phyloP scores from a whole-genome alignment of 2,888 invertebrate species.

The Pseudococcus jackbeardsleyi region DNA sequence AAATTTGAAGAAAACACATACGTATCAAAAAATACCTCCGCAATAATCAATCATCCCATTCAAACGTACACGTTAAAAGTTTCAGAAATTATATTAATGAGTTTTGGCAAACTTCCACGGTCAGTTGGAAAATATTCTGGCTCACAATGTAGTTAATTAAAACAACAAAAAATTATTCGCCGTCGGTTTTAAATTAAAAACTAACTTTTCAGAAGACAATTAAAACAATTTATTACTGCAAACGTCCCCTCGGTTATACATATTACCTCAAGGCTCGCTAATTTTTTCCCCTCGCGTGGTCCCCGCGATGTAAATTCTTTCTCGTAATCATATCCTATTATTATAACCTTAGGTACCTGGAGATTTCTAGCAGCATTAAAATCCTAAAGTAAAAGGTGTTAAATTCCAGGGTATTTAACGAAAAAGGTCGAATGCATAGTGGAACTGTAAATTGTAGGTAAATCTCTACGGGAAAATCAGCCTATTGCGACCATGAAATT shows the following conservation, averaged over 20 bases:
- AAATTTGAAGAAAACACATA: background rate
- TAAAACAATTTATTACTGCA: slow-evolving; percentile 21
- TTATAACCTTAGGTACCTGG: background rate
- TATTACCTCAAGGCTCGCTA: background rate
- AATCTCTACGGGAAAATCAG: background rate
- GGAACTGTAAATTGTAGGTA: background rate
- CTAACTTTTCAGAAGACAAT: slow-evolving; percentile 45
- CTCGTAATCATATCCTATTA: background rate
- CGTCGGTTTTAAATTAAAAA: slow-evolving; percentile 48
- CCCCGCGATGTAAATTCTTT: background rate
- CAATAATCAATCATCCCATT: slow-evolving; percentile 21
- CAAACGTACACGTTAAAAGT: background rate
- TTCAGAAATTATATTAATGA: slow-evolving; percentile 28
- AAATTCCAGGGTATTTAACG: background rate
- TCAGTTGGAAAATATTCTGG: slow-evolving; percentile 36
- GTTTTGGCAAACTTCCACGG: slow-evolving; percentile 37
- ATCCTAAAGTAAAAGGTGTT: slow-evolving; percentile 8
- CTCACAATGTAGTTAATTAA: slow-evolving; percentile 38
- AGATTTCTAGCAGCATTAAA: background rate
- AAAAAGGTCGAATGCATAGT: background rate
- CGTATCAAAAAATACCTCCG: background rate
- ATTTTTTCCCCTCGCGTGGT: background rate
- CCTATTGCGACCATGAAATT: slow-evolving; percentile 26
- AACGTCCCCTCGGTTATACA: background rate
- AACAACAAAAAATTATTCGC: slow-evolving; percentile 34